Conservation (phyloP, 2,888 invertebrate species). For the Pollenia angustigena region DNA sequence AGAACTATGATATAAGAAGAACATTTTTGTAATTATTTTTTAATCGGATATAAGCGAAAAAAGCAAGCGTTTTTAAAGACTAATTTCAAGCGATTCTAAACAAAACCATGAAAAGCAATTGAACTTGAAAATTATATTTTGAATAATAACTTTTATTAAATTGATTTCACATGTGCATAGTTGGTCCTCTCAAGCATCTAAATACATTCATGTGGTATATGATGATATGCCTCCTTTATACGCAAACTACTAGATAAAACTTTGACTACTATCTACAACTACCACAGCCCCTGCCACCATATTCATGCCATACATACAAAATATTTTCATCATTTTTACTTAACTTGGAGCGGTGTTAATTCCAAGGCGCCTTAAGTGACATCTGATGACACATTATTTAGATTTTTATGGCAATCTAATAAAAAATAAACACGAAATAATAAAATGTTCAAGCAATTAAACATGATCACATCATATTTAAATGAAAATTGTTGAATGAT, state of each 20-base stretch:
- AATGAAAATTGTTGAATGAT: constrained; percentile 44
- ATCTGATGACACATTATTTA: constrained; percentile 74
- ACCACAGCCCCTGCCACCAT: neutral
- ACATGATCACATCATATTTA: constrained; percentile 45
- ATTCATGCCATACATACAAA: constrained; percentile 41
- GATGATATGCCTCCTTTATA: constrained; percentile 13
- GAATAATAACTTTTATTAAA: no score
- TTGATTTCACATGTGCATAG: neutral
- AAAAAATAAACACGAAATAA: constrained; percentile 54
- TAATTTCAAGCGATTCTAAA: no score
- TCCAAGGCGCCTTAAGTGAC: constrained; percentile 72
- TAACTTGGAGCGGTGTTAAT: constrained; percentile 58
- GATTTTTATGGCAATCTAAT: constrained; percentile 72
- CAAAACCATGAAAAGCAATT: no score
- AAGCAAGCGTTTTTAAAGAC: no score
- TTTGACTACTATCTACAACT: neutral
- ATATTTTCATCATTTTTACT: constrained; percentile 57
- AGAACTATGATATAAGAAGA: no score
- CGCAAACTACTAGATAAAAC: constrained; percentile 31
- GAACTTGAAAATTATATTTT: no score
- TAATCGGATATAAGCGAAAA: no score
- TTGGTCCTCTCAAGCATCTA: constrained; percentile 36
- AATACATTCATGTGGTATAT: neutral
- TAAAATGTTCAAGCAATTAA: constrained; percentile 62
- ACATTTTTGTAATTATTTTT: no score